A percentile compares a stretch with the other conserved stretches of the same genome.
These are phyloP conservation scores for Drosophila nr. perissopoda DNA, from an alignment of 2,888 invertebrate genomes.

Conservation along the genomic window DNA sequence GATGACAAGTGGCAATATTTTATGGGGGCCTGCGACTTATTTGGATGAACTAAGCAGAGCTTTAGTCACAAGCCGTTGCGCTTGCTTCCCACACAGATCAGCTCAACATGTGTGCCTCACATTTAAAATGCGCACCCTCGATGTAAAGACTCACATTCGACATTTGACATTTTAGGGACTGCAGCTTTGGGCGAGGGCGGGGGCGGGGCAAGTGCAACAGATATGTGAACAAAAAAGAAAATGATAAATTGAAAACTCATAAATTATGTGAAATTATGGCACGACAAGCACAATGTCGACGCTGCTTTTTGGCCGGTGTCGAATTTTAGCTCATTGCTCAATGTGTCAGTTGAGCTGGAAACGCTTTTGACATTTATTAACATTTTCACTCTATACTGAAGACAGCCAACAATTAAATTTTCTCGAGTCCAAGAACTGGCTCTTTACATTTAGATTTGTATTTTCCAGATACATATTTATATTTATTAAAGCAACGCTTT, in stretches of 20 bases:
- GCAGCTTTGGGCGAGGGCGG: constrained; percentile 17
- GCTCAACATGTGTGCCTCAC: constrained; percentile 69
- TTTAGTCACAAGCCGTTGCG: constrained; percentile 22
- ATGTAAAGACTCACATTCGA: constrained; percentile 52
- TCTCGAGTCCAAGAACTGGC: constrained; percentile 3
- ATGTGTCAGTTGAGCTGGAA: constrained; percentile 66
- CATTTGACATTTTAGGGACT: constrained; percentile 55
- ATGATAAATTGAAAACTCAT: constrained; percentile 75
- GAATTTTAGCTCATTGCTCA: constrained; percentile 60
- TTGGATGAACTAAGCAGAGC: constrained; percentile 36
- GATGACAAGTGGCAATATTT: constrained; percentile 72
- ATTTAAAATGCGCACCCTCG: constrained; percentile 39
- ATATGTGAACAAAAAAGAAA: constrained; percentile 13
- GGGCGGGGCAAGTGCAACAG: constrained; percentile 33
- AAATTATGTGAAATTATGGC: constrained; percentile 72
- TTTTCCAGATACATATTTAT: constrained; percentile 2
- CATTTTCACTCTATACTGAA: constrained; percentile 47
- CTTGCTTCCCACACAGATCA: constrained; percentile 51
- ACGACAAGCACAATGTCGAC: constrained; percentile 19
- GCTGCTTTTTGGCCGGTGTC: constrained; percentile 38
- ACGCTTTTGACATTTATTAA: constrained; percentile 75
- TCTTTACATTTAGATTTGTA: neutral
- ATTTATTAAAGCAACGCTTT: constrained; percentile 55
- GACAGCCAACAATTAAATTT: constrained; percentile 61
- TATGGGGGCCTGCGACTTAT: constrained; percentile 38